Conservation (phyloP, 1,140 invertebrate species). For the Euura lappo region DNA sequence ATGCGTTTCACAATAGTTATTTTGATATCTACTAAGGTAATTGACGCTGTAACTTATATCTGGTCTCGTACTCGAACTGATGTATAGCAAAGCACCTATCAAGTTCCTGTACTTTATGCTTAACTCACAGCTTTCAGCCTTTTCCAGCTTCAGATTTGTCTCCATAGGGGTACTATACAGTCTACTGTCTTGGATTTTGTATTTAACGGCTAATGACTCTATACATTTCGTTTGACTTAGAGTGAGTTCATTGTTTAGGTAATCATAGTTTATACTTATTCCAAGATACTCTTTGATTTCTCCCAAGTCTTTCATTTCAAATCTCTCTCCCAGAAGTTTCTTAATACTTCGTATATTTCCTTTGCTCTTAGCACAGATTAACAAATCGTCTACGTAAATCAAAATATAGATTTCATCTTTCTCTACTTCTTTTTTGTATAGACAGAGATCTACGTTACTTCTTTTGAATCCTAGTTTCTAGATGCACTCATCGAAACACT, state of each 20-base stretch:
- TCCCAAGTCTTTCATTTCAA: constrained; percentile 18
- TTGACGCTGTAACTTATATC: not conserved
- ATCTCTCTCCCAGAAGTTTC: constrained; percentile 10
- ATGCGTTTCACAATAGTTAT: not conserved
- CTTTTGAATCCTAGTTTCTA: constrained; percentile 23
- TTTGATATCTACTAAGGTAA: not conserved
- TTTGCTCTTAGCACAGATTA: constrained; percentile 20
- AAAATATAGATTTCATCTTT: constrained; percentile 10
- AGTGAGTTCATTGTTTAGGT: not conserved
- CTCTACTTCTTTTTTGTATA: constrained; percentile 17
- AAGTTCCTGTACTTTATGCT: not conserved
- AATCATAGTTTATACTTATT: not conserved
- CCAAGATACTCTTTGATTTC: not conserved
- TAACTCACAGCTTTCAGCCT: not conserved
- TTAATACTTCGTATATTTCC: constrained; percentile 12
- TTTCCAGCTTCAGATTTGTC: not conserved
- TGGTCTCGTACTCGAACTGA: not conserved
- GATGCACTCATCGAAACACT: constrained; percentile 28
- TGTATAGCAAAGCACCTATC: not conserved
- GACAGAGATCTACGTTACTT: constrained; percentile 25
- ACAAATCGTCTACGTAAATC: constrained; percentile 19
- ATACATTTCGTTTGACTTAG: not conserved
- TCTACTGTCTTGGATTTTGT: not conserved
- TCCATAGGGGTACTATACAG: not conserved
- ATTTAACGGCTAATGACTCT: not conserved